Evolutionary conservation across 2,797 vertebrate species (phyloP).

Genomic region (Chloroceryle inda): DNA sequence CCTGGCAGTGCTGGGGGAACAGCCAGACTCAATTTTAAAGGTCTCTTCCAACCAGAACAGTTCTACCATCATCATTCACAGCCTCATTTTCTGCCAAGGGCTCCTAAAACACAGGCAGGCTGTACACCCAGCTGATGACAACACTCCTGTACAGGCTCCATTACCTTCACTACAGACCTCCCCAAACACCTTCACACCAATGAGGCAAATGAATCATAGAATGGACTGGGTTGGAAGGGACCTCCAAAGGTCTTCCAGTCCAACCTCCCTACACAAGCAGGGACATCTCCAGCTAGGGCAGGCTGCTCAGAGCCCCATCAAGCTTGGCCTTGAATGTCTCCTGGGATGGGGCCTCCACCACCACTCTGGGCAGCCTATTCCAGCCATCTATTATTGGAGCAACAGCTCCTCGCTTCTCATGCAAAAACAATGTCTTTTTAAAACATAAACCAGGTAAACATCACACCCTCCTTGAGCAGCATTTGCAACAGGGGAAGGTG

Average conservation of each 20-base stretch:
- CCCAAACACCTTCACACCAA: fast-evolving
- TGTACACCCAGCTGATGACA: background rate
- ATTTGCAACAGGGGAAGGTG: background rate
- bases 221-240: too few species aligned
- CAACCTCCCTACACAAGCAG: too few species aligned
- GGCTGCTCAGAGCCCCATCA: too few species aligned
- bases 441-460: background rate
- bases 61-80: fast-evolving
- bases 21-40: too few species aligned
- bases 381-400: background rate
- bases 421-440: fast-evolving
- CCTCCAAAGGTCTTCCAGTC: too few species aligned
- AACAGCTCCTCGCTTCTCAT: background rate
- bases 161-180: fast-evolving
- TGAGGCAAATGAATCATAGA: too few species aligned
- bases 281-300: too few species aligned
- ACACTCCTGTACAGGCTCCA: fast-evolving
- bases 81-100: background rate
- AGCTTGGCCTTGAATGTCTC: too few species aligned
- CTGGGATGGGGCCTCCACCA: too few species aligned
- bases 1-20: too few species aligned
- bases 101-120: background rate
- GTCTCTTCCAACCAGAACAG: too few species aligned
- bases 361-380: too few species aligned
- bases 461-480: background rate